These are phyloP conservation scores for Euwallacea similis DNA, from an alignment of 1,140 invertebrate genomes.

Conservation along the genomic window DNA sequence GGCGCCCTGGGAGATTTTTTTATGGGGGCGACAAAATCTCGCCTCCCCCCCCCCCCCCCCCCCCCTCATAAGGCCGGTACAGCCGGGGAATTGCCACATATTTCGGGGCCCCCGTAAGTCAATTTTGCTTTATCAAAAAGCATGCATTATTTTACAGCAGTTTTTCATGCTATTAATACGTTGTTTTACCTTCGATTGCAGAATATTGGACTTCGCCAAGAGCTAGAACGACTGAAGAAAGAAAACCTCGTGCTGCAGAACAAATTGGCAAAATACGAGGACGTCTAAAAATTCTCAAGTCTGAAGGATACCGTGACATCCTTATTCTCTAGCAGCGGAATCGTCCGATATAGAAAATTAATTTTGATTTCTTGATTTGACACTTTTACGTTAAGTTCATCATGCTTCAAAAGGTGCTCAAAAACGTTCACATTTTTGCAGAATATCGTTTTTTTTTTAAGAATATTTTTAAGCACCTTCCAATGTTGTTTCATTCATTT, in stretches of 20 bases:
- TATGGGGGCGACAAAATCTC: too few species aligned
- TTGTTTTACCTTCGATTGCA: slow-evolving; percentile 53
- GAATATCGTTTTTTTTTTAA: neutral
- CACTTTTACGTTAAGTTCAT: neutral
- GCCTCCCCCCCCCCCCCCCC: too few species aligned
- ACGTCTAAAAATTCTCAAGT: slow-evolving; percentile 62
- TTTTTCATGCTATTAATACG: neutral
- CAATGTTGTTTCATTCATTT: neutral
- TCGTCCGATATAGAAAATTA: slow-evolving; percentile 32
- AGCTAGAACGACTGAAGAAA: slow-evolving; percentile 85
- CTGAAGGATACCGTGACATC: slow-evolving; percentile 20
- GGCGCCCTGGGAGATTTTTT: too few species aligned
- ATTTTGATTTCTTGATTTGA: slow-evolving; percentile 21
- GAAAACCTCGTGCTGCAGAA: slow-evolving; percentile 87
- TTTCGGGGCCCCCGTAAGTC: too few species aligned
- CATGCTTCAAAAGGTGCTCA: slow-evolving; percentile 7
- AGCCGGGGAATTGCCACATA: too few species aligned
- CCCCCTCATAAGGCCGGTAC: too few species aligned
- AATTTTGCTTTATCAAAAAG: neutral
- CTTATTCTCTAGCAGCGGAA: slow-evolving; percentile 23
- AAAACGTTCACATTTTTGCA: slow-evolving; percentile 8
- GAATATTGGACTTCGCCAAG: slow-evolving; percentile 83
- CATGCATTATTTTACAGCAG: neutral
- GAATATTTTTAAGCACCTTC: neutral
- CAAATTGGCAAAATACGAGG: slow-evolving; percentile 82